Base-by-base conservation (phyloP, 2,113 vertebrate genomes). In the rabbit (Oryctolagus cuniculus) region DNA sequence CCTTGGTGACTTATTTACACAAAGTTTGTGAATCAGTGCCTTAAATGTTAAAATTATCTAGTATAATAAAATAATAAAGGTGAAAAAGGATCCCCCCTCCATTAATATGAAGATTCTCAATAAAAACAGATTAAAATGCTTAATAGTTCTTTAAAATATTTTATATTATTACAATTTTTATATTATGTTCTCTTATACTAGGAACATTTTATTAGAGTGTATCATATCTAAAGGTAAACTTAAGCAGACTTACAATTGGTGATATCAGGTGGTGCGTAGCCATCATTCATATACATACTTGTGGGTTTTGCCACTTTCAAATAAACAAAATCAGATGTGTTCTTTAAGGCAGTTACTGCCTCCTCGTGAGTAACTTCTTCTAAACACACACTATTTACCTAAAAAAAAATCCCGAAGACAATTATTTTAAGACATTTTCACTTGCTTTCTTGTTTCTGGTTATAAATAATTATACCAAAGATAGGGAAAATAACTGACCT, bases 351-450 rank as follows among this genome's bases (percentile, higher is more conserved):
- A 93, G 99, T 99, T 98, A 99, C 99, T 89, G 99, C 99, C 97
- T 99, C 99, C 98, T 99, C 99, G 66, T 99, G 99, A 97, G 98
- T 99, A 98, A 99, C 99, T 98, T 99, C 99, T 98, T 99, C 99
- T 97, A 99, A 99, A 87, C 99, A 99, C 64, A 98, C 98, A 63
- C 98, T 99, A 98, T 99, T 99, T 93, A 99, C 99, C 99, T 99
- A 95, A 89, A 95, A 61, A 94, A 89, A 96, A 91, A 51, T 0
- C 77, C 87, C 58, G 82, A 55, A 90, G 31, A 70, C 6, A 75
- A 34, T 86, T 89, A 66, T 91, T 92, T 92, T 53, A 89, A 81
- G 74, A 72, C 10, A 87, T 85, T 85, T 94, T 73, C 34, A 94
- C 3, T 38, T 75, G 44, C 38, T 85, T 87, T 88, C 77, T 90